These are phyloP conservation scores for Coelogynopora nodosa DNA, from an alignment of 2,888 invertebrate genomes.

Conservation along the genomic window DNA sequence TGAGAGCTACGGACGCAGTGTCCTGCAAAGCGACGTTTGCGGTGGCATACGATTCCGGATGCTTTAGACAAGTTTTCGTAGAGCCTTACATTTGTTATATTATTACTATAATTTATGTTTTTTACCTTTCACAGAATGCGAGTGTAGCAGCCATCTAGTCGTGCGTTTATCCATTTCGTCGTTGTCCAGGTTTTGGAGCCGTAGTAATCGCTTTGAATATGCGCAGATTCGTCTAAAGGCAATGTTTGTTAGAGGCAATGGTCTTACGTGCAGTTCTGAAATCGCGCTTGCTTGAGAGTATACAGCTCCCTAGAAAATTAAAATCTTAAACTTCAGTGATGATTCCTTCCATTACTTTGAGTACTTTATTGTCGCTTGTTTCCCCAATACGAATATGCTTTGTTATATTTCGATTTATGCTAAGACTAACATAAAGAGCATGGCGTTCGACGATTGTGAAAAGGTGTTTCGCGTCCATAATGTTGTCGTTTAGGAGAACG, in stretches of 20 bases:
- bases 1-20: background rate
- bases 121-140: too few relatives aligned
- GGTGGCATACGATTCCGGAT: background rate
- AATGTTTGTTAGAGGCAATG: background rate
- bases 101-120: too few relatives aligned
- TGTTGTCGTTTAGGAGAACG: too few relatives aligned
- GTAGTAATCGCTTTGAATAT: background rate
- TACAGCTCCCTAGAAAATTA: background rate
- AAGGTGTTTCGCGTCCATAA: too few relatives aligned
- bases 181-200: background rate
- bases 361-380: background rate
- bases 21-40: background rate
- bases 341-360: background rate
- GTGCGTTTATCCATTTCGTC: background rate
- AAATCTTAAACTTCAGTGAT: background rate
- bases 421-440: too few relatives aligned
- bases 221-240: background rate
- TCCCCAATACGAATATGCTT: too few relatives aligned
- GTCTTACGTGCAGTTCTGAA: background rate
- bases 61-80: too few relatives aligned
- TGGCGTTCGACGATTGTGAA: too few relatives aligned
- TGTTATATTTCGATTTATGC: too few relatives aligned
- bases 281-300: background rate
- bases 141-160: too few relatives aligned
- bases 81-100: too few relatives aligned